Percentiles rank a stretch among this genome's conserved stretches.
Conservation (phyloP, 2,113 vertebrate genomes). For the Dicrurus megarhynchus region DNA sequence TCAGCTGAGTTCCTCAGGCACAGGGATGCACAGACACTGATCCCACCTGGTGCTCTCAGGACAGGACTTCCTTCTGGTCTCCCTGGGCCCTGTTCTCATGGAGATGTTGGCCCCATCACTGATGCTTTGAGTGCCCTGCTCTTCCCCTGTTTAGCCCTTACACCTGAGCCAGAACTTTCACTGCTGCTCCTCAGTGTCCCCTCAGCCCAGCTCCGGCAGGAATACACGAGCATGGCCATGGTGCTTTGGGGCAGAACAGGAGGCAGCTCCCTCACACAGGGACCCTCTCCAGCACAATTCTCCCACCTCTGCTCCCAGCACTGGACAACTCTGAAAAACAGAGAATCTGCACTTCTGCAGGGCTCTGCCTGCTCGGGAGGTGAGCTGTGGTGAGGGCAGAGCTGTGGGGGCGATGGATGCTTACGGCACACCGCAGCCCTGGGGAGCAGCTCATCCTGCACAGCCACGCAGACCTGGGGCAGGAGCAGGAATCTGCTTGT, state of each 20-base stretch:
- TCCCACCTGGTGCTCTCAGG: neutral
- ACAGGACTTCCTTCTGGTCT: neutral
- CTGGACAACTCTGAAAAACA: rapidly evolving
- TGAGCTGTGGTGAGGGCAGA: neutral
- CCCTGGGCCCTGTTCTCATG: neutral
- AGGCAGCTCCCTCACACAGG: neutral
- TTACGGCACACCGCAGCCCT: neutral
- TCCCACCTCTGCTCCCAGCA: neutral
- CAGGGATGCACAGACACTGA: neutral
- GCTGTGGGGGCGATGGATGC: neutral
- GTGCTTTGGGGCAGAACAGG: neutral
- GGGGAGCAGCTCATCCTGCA: neutral
- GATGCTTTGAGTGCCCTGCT: neutral
- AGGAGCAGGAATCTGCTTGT: neutral
- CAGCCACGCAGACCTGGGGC: neutral
- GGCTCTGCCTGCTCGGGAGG: neutral
- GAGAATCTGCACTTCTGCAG: neutral
- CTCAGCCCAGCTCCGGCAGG: neutral
- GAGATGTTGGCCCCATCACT: neutral
- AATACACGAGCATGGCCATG: rapidly evolving
- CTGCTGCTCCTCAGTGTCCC: neutral
- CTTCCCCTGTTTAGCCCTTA: neutral
- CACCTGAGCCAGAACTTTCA: neutral
- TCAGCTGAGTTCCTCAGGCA: neutral
- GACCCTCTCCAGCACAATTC: neutral